phyloP scores from a whole-genome alignment of 64 coral and sea anemone genomes.

The Stichodactyla mertensii region DNA sequence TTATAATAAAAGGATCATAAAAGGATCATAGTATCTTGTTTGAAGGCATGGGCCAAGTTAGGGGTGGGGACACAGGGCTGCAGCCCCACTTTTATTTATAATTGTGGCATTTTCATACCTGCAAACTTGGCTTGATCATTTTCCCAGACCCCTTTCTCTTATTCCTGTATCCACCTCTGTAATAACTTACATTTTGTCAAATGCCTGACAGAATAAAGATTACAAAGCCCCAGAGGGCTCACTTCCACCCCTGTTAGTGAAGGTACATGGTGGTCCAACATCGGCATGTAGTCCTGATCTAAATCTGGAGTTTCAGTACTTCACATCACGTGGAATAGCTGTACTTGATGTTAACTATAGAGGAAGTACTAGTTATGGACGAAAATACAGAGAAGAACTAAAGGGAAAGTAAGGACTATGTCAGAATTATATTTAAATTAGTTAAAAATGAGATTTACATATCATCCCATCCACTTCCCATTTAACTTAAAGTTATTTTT shows the following conservation, averaged over 20 bases:
- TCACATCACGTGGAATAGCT: conserved; percentile 83
- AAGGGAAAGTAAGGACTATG: conserved; percentile 48
- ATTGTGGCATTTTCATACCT: background rate
- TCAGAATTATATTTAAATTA: background rate
- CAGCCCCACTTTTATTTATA: no score
- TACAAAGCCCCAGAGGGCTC: conserved; percentile 50
- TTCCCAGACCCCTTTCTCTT: no score
- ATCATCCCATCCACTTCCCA: background rate
- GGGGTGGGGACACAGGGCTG: no score
- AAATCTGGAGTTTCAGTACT: conserved; percentile 66
- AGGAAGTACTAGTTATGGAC: conserved; percentile 83
- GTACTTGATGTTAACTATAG: conserved; percentile 87
- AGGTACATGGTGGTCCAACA: conserved; percentile 86
- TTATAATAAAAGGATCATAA: no score
- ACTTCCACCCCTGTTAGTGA: conserved; percentile 70
- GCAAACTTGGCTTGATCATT: no score
- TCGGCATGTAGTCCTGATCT: conserved; percentile 29
- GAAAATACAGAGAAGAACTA: conserved; percentile 69
- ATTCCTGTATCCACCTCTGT: no score
- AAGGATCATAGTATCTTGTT: background rate
- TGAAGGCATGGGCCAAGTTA: no score
- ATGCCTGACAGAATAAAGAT: conserved; percentile 74
- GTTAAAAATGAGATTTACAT: background rate
- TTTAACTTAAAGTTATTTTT: background rate
- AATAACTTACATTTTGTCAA: background rate